A percentile compares a stretch with the other conserved stretches of the same genome.
Evolutionary conservation across 2,113 vertebrate species (phyloP).

Genomic region (Gymnogyps californianus): DNA sequence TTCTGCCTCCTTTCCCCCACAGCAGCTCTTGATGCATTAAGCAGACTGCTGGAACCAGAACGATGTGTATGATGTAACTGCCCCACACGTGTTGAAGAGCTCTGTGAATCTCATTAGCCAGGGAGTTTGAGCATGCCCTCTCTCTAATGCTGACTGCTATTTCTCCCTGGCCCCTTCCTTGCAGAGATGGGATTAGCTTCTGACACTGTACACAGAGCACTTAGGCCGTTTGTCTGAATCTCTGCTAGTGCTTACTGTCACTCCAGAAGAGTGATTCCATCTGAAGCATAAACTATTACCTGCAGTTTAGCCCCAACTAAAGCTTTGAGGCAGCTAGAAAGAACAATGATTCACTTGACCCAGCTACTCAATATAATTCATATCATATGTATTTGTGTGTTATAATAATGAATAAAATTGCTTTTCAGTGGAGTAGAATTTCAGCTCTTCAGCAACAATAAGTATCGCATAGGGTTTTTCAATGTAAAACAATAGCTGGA

Average conservation of each 20-base stretch:
- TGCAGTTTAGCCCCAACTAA: neutral
- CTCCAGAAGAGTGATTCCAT: neutral
- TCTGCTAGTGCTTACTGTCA: neutral
- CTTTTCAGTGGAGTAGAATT: neutral
- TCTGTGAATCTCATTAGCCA: slow-evolving; percentile 8
- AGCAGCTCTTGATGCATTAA: neutral
- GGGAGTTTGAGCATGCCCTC: neutral
- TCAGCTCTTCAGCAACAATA: neutral
- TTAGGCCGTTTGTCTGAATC: neutral
- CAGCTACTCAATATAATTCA: neutral
- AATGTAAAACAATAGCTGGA: neutral
- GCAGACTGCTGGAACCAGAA: neutral
- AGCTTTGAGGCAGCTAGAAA: neutral
- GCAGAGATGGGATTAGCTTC: neutral
- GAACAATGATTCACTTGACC: neutral
- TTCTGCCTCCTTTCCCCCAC: neutral
- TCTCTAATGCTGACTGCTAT: neutral
- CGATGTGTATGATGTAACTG: neutral
- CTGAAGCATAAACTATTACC: neutral
- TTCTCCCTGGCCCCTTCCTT: neutral
- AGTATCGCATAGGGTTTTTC: fast-evolving
- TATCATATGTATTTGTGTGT: neutral
- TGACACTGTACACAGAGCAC: neutral
- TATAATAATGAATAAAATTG: neutral
- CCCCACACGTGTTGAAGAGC: neutral